phyloP scores from a whole-genome alignment of 2,888 invertebrate species.

The Sepiola atlantica region DNA sequence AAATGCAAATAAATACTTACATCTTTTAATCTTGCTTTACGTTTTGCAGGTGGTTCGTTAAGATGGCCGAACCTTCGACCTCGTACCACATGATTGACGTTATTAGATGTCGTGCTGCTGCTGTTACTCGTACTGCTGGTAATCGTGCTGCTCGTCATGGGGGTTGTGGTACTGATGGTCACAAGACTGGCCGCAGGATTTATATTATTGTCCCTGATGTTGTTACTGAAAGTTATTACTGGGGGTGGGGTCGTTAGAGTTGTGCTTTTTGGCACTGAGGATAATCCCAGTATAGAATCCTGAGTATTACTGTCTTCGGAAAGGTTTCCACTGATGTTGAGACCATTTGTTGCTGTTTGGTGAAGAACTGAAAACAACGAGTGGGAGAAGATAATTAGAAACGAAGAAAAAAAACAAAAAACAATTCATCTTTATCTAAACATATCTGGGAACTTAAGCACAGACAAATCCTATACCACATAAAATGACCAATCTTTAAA shows the following conservation, averaged over 20 bases:
- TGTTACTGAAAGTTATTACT: not conserved
- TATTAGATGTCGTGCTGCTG: too few relatives aligned
- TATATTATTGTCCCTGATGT: not conserved
- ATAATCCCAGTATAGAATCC: constrained; percentile 63
- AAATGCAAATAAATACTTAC: constrained; percentile 49
- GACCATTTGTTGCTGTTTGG: constrained; percentile 51
- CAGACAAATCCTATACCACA: too few relatives aligned
- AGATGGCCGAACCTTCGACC: constrained; percentile 34
- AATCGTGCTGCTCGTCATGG: not conserved
- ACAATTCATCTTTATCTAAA: too few relatives aligned
- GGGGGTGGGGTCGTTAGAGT: not conserved
- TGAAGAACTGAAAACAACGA: constrained; percentile 49
- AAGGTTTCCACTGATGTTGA: constrained; percentile 68
- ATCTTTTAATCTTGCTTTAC: constrained; percentile 58
- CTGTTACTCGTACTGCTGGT: not conserved
- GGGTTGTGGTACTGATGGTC: not conserved
- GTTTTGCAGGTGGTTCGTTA: constrained; percentile 52
- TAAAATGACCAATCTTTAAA: too few relatives aligned
- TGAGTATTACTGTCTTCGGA: constrained; percentile 69
- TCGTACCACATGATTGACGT: constrained; percentile 32
- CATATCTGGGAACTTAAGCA: too few relatives aligned
- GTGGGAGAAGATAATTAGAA: not conserved
- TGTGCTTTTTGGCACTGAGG: constrained; percentile 54
- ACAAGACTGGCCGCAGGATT: not conserved
- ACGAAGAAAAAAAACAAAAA: too few relatives aligned